phyloP scores from a whole-genome alignment of 2,797 vertebrate species.

The Diglossa cyanea region DNA sequence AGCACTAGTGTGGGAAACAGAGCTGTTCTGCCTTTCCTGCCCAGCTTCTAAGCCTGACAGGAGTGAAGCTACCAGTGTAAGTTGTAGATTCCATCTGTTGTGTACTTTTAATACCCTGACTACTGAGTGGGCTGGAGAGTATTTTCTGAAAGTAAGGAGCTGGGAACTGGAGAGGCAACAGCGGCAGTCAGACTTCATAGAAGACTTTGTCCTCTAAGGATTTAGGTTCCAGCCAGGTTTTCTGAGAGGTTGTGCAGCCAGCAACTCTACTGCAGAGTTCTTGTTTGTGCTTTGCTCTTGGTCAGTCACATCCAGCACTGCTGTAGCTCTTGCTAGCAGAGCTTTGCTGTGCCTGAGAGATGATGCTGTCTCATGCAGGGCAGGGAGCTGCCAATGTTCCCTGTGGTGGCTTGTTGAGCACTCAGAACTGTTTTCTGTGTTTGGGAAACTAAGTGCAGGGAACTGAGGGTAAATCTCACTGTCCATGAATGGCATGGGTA shows the following conservation, averaged over 20 bases:
- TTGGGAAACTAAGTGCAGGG: background rate
- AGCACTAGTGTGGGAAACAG: accelerated
- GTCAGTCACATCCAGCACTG: background rate
- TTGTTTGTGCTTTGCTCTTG: background rate
- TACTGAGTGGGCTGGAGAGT: too few species aligned
- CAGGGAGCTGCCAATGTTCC: accelerated
- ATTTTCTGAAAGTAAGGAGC: background rate
- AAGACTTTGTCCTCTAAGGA: background rate
- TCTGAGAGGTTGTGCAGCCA: background rate
- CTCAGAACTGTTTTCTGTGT: background rate
- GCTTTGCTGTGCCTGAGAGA: background rate
- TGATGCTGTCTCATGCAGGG: background rate
- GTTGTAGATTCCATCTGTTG: background rate
- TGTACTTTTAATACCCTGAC: background rate
- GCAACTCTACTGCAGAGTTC: accelerated
- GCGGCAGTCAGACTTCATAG: accelerated
- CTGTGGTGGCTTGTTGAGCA: background rate
- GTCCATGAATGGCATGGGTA: accelerated
- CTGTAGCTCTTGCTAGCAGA: background rate
- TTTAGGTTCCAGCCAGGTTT: background rate
- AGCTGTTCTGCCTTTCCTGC: background rate
- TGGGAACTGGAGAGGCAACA: background rate
- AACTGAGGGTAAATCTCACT: background rate
- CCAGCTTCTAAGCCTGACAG: background rate
- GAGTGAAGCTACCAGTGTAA: background rate